phyloP scores from a whole-genome alignment of 2,888 invertebrate species.

The Dusona sp. region DNA sequence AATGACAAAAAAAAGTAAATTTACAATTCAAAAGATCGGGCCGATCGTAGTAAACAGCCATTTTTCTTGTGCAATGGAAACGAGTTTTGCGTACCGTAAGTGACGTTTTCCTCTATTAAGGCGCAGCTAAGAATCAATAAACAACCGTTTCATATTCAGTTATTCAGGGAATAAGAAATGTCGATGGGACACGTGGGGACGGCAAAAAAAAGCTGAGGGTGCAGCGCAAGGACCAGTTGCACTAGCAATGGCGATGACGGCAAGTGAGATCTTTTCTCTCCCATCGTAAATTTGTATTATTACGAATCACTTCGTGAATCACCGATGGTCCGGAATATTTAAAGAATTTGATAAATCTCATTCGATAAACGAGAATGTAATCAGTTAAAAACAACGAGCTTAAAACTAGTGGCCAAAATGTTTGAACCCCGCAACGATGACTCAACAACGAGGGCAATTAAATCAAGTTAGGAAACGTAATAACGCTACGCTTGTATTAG shows the following conservation, averaged over 20 bases:
- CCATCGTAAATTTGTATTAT: constrained; percentile 39
- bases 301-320: constrained; percentile 18
- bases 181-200: constrained; percentile 63
- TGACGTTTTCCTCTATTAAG: constrained; percentile 29
- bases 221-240: constrained; percentile 64
- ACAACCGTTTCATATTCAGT: constrained; percentile 48
- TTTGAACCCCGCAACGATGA: neutral
- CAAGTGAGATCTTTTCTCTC: neutral
- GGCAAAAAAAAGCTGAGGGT: constrained; percentile 63
- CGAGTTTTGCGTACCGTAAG: neutral
- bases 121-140: constrained; percentile 52
- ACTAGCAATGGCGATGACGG: constrained; percentile 37
- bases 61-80: constrained; percentile 37
- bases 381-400: too few relatives aligned
- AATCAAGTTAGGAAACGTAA: neutral
- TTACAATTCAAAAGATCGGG: constrained; percentile 9
- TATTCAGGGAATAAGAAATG: constrained; percentile 73
- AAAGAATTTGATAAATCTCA: neutral
- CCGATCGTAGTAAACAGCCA: neutral
- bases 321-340: neutral
- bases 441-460: too few relatives aligned
- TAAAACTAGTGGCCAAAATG: neutral
- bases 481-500: neutral
- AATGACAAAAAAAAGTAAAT: constrained; percentile 1
- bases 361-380: neutral